These are phyloP conservation scores for Halcyon badia DNA, from an alignment of 2,797 vertebrate genomes.

Conservation along the genomic window DNA sequence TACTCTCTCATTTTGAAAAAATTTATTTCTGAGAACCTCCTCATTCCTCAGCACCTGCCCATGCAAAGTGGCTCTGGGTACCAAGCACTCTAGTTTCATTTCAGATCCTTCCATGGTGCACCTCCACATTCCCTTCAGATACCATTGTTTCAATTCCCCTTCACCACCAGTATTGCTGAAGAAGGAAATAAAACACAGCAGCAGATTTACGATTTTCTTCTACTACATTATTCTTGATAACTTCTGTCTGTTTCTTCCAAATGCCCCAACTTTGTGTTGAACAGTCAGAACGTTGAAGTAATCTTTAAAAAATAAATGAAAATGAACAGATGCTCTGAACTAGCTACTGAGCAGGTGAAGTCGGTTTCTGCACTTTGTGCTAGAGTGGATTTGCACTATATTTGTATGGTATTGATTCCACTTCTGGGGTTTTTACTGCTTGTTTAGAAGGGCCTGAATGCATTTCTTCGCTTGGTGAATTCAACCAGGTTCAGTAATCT, in stretches of 20 bases:
- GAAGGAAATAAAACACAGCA: background rate
- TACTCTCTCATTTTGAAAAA: background rate
- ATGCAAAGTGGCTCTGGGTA: too few species aligned
- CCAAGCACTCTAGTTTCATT: accelerated
- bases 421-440: background rate
- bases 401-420: background rate
- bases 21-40: background rate
- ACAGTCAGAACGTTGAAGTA: background rate
- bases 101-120: background rate
- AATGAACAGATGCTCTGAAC: background rate
- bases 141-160: background rate
- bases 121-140: background rate
- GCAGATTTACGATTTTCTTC: background rate
- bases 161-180: background rate
- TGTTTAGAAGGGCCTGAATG: background rate
- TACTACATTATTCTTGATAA: background rate
- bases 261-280: background rate
- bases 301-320: background rate
- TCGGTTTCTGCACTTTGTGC: background rate
- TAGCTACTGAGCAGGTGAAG: background rate
- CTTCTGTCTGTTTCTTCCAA: background rate
- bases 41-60: background rate
- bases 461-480: background rate
- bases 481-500: background rate
- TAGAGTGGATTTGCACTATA: background rate